Percentiles rank a stretch among this genome's conserved stretches.
Evolutionary conservation across 2,888 invertebrate species (phyloP).

Genomic region (Drosophila affinis): DNA sequence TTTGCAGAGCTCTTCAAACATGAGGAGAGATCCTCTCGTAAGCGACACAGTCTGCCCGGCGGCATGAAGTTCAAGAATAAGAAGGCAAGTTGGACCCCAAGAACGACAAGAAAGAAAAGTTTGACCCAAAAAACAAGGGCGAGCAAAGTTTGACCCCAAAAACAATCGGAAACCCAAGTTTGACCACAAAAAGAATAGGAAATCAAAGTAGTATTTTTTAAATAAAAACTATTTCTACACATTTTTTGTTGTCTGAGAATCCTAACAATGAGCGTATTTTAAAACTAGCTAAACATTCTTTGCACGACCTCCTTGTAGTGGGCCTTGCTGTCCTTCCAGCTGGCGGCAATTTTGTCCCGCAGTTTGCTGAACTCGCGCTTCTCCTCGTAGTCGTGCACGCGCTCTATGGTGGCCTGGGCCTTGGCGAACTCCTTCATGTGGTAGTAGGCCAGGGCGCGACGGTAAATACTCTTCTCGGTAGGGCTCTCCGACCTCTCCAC

Average conservation of each 20-base stretch:
- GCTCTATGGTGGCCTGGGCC: conserved; percentile 86
- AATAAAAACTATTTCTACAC: conserved; percentile 48
- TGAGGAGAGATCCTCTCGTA: conserved; percentile 63
- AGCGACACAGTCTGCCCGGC: conserved; percentile 69
- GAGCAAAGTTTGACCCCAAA: conserved; percentile 3
- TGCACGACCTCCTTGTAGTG: conserved; percentile 85
- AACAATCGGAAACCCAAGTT: conserved; percentile 23
- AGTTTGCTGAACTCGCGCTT: conserved; percentile 87
- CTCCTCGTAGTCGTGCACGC: conserved; percentile 86
- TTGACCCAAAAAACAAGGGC: conserved; percentile 8
- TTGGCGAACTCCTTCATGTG: conserved; percentile 87
- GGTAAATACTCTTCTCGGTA: conserved; percentile 85
- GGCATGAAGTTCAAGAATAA: conserved; percentile 62
- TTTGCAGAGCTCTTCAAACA: conserved; percentile 77
- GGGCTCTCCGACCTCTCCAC: conserved; percentile 77
- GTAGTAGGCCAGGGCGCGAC: conserved; percentile 84
- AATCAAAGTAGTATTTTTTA: conserved; percentile 52
- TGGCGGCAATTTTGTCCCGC: conserved; percentile 86
- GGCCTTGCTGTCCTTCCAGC: conserved; percentile 86
- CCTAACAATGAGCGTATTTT: conserved; percentile 5
- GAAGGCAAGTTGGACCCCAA: conserved; percentile 3
- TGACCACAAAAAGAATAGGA: conserved; percentile 29
- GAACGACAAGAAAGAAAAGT: neutral
- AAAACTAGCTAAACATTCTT: conserved; percentile 84
- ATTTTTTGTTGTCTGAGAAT: conserved; percentile 7